These are phyloP conservation scores for Calliphora vicina DNA, from an alignment of 1,140 invertebrate species.

Conservation along the genomic window DNA sequence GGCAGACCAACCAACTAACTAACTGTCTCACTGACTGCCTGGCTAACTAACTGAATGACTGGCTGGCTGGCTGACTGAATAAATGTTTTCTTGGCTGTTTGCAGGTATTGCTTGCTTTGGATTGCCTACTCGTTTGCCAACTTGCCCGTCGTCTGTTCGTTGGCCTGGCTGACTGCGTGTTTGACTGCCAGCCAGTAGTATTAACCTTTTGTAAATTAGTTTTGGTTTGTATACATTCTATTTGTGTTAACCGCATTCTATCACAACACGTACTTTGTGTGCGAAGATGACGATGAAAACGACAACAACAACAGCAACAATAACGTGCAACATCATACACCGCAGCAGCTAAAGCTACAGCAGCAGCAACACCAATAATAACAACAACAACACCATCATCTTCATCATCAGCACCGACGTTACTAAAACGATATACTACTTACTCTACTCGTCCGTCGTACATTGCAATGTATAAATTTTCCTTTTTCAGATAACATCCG, in stretches of 20 bases:
- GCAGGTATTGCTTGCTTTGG: not conserved
- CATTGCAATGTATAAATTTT: slow-evolving; percentile 29
- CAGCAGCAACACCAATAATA: not conserved
- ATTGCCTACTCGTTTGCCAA: not conserved
- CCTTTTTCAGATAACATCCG: slow-evolving; percentile 34
- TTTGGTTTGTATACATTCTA: slow-evolving; percentile 30
- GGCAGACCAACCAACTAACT: not conserved
- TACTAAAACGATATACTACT: not conserved
- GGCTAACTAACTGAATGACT: no score
- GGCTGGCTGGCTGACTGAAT: not conserved
- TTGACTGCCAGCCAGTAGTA: not conserved
- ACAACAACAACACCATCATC: not conserved
- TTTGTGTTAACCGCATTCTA: slow-evolving; percentile 35
- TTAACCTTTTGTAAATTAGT: slow-evolving; percentile 35
- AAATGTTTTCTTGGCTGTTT: not conserved
- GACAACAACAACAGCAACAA: not conserved
- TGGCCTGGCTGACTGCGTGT: not conserved
- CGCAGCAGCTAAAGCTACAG: not conserved
- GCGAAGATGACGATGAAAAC: slow-evolving; percentile 23
- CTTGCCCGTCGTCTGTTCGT: not conserved
- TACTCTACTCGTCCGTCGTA: not conserved
- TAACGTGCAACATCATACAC: not conserved
- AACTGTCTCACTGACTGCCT: not conserved
- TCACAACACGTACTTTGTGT: slow-evolving; percentile 34
- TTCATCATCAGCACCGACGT: not conserved